Base-by-base conservation (phyloP, 2,113 vertebrate genomes). In the Crypturellus undulatus region DNA sequence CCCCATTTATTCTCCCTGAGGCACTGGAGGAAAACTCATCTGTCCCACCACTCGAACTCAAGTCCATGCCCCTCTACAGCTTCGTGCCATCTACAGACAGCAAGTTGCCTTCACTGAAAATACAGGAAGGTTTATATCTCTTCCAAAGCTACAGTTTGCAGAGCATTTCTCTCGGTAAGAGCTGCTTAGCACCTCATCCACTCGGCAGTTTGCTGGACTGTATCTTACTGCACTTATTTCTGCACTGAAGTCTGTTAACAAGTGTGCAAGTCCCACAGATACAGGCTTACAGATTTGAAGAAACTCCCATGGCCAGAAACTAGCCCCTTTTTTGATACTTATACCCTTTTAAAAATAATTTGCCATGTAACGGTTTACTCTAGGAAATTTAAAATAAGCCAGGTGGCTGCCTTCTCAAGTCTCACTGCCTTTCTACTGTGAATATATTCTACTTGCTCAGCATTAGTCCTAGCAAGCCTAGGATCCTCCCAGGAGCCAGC, bases 71-170 rank as follows among this genome's bases (percentile, higher is more conserved):
- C 18, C 47, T 56, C 63, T 34, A 15, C 54, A 42, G 42, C 24
- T 70, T 21, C 20, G n/a, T 3, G 71, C 10, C 52, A 67, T 81
- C 32, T 38, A 56, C 34, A 76, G 63, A 38, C 38, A 49, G 42
- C 5, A 42, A 87, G 24, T n/a, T 9, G 4, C 0, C 0, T 56
- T 79, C 42, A 47, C 8, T 40, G 38, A 68, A 71, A 17, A 42
- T 0, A 75, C 9, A 59, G 34, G 60, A 79, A 87, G 21, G 28
- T 65, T 65, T 68, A 40, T 52, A 36, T 13, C 52, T 49, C 4
- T 3, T 56, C 6, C 30, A 72, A 56, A 17, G 63, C 12, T 32
- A 28, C 7, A 64, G 62, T 30, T 75, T 45, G 51, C 60, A 64
- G 5, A 87, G 25, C 70, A 36, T 22, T 43, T 38, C 52, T 71